phyloP scores from a whole-genome alignment of 2,888 invertebrate species.

The Globia sparganii region DNA sequence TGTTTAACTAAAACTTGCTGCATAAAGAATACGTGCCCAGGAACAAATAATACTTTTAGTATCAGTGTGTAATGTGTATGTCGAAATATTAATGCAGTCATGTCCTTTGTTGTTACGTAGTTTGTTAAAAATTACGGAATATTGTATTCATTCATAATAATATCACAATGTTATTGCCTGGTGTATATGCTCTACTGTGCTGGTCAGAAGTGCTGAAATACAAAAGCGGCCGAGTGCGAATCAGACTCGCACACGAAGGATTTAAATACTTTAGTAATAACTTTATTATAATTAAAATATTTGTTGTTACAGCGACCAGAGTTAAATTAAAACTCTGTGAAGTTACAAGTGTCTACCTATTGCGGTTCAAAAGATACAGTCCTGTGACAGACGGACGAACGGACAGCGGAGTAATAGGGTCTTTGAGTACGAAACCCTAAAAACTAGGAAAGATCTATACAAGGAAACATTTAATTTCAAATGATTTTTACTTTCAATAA shows the following conservation, averaged over 20 bases:
- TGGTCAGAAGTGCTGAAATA: too few relatives aligned
- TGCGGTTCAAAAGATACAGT: too few relatives aligned
- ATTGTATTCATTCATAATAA: not conserved
- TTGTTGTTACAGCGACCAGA: too few relatives aligned
- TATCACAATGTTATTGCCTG: not conserved
- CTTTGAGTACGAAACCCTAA: not conserved
- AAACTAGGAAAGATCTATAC: too few relatives aligned
- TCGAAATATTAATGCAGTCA: constrained; percentile 24
- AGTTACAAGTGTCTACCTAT: too few relatives aligned
- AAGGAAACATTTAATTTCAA: not conserved
- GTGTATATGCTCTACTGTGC: not conserved
- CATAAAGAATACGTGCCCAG: constrained; percentile 35
- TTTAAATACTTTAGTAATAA: too few relatives aligned
- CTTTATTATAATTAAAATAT: too few relatives aligned
- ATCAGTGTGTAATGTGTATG: constrained; percentile 26
- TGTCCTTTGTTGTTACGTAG: constrained; percentile 27
- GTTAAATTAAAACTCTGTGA: too few relatives aligned
- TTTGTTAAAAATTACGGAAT: not conserved
- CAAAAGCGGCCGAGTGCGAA: not conserved
- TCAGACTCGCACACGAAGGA: too few relatives aligned
- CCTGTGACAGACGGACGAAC: too few relatives aligned
- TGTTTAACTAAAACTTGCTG: not conserved
- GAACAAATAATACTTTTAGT: not conserved
- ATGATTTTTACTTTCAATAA: not conserved
- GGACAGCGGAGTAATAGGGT: too few relatives aligned